Conservation (phyloP, 2,113 vertebrate genomes). For the Nibea coibor region DNA sequence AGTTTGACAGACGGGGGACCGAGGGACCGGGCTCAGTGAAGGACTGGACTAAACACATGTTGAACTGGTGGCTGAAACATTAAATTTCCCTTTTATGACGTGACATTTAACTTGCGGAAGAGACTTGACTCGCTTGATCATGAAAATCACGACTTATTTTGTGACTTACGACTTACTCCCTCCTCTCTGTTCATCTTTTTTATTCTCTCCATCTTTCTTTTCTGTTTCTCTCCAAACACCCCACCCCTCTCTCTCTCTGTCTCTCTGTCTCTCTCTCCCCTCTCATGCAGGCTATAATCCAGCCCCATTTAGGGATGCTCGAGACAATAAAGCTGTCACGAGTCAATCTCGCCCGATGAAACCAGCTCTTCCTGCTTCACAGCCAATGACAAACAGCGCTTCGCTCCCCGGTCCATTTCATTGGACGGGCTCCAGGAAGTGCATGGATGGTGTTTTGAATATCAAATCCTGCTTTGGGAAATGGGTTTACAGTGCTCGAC, state of each 20-base stretch:
- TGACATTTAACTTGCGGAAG: background rate
- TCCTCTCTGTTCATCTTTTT: conserved; percentile 13
- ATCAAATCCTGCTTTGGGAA: conserved; percentile 68
- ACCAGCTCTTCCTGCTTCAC: conserved; percentile 61
- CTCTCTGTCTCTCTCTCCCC: background rate
- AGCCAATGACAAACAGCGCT: conserved; percentile 47
- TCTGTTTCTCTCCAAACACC: conserved; percentile 2
- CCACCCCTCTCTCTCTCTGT: background rate
- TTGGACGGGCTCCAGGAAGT: conserved; percentile 64
- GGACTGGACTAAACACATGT: background rate
- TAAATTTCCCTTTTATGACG: background rate
- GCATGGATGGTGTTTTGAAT: conserved; percentile 63
- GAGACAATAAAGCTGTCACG: conserved; percentile 69
- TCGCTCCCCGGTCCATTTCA: conserved; percentile 41
- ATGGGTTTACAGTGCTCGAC: conserved; percentile 56
- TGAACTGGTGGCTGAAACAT: background rate
- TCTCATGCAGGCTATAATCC: conserved; percentile 55
- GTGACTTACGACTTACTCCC: conserved; percentile 11
- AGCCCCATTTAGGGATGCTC: conserved; percentile 42
- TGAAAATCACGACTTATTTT: background rate
- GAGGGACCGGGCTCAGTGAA: background rate
- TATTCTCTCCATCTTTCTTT: conserved; percentile 17
- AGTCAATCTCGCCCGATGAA: conserved; percentile 67
- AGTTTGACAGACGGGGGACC: background rate
- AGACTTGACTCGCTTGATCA: background rate